phyloP scores from a whole-genome alignment of 2,888 invertebrate genomes.

The Amphimallon solstitiale region DNA sequence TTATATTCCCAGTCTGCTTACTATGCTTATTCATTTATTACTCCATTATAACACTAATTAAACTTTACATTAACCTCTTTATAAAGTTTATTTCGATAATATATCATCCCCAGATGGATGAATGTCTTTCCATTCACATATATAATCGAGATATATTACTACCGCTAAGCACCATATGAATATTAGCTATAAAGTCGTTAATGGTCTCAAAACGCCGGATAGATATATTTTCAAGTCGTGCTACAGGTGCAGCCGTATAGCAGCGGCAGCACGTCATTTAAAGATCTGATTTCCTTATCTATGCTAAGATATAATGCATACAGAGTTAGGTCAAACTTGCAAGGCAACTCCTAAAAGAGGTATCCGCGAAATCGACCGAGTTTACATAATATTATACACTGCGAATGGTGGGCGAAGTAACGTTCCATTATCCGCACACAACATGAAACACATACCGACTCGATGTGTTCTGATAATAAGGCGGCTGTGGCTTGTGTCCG shows the following conservation, averaged over 20 bases:
- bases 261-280: conserved; percentile 46
- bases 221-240: conserved; percentile 31
- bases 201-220: conserved; percentile 16
- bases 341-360: conserved; percentile 37
- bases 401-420: conserved; percentile 36
- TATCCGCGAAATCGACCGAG: conserved; percentile 35
- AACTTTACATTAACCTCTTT: too few relatives aligned
- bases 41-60: too few relatives aligned
- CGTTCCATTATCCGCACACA: conserved; percentile 27
- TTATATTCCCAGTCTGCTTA: too few relatives aligned
- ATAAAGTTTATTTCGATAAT: too few relatives aligned
- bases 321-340: conserved; percentile 40
- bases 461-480: conserved; percentile 34
- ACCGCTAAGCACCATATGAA: too few relatives aligned
- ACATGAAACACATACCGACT: conserved; percentile 33
- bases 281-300: conserved; percentile 48
- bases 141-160: too few relatives aligned
- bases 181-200: conserved; percentile 12
- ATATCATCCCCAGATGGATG: too few relatives aligned
- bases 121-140: too few relatives aligned
- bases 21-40: too few relatives aligned
- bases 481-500: conserved; percentile 29
- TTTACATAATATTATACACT: conserved; percentile 36
- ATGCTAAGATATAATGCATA: conserved; percentile 44
- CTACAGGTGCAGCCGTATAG: conserved; percentile 37